phyloP scores from a whole-genome alignment of 2,888 invertebrate genomes.

The Anodontia alba region DNA sequence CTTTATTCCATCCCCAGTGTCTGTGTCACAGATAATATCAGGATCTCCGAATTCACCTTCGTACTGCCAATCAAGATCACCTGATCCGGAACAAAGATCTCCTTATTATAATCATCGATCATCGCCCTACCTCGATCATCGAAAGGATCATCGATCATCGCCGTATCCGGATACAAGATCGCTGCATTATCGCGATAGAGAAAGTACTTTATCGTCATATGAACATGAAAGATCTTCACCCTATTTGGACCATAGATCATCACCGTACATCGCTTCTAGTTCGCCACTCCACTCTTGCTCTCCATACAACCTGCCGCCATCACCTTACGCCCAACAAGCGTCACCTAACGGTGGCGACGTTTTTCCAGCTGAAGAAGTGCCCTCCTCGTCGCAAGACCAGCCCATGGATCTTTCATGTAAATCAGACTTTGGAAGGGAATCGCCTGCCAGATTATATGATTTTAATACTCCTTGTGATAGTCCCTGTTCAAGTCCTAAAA shows the following conservation, averaged over 20 bases:
- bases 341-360: slow-evolving; percentile 28
- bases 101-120: slow-evolving; percentile 25
- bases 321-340: slow-evolving; percentile 20
- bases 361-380: slow-evolving; percentile 2
- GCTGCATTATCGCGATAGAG: background rate
- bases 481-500: slow-evolving; percentile 40
- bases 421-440: slow-evolving; percentile 41
- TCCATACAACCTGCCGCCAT: slow-evolving; percentile 9
- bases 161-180: slow-evolving; percentile 55
- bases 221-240: slow-evolving; percentile 42
- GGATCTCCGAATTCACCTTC: slow-evolving; percentile 23
- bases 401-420: slow-evolving; percentile 81
- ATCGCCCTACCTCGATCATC: slow-evolving; percentile 23
- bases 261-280: slow-evolving; percentile 31
- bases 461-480: slow-evolving; percentile 30
- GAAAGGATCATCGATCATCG: slow-evolving; percentile 42
- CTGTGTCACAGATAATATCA: background rate
- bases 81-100: slow-evolving; percentile 23
- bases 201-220: slow-evolving; percentile 30
- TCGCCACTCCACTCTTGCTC: background rate
- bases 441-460: slow-evolving; percentile 9
- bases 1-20: slow-evolving; percentile 14
- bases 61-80: background rate
- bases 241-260: slow-evolving; percentile 36
- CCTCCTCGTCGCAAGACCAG: slow-evolving; percentile 58